phyloP scores from a whole-genome alignment of 2,888 invertebrate species.

The Pristionchus mayeri region DNA sequence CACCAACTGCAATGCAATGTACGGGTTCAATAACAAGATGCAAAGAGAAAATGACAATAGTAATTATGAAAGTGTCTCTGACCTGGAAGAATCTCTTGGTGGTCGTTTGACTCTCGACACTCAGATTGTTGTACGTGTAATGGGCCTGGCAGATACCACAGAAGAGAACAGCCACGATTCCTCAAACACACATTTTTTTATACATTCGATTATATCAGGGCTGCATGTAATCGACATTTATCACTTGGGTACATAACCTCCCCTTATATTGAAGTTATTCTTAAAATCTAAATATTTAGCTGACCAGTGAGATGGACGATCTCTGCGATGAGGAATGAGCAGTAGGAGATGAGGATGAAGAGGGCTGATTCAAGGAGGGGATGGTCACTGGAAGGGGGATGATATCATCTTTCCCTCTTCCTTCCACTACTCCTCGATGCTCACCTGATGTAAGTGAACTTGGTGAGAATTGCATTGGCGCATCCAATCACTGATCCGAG shows the following conservation, averaged over 20 bases:
- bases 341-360: slow-evolving; percentile 97
- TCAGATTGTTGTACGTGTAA: slow-evolving; percentile 96
- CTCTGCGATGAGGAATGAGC: slow-evolving; percentile 96
- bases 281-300: slow-evolving; percentile 47
- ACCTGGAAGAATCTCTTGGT: slow-evolving; percentile 84
- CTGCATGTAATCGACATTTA: too few species aligned
- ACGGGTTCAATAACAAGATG: too few species aligned
- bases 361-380: slow-evolving; percentile 94
- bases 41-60: too few species aligned
- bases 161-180: slow-evolving; percentile 94
- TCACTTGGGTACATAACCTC: too few species aligned
- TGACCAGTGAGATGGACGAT: slow-evolving; percentile 94
- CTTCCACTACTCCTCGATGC: slow-evolving; percentile 1
- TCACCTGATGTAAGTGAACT: slow-evolving; percentile 69
- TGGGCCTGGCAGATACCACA: slow-evolving; percentile 99
- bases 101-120: slow-evolving; percentile 87
- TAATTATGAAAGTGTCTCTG: too few species aligned
- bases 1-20: slow-evolving; percentile 85
- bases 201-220: not conserved
- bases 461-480: slow-evolving; percentile 87
- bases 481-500: slow-evolving; percentile 92
- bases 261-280: too few species aligned
- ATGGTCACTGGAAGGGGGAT: slow-evolving; percentile 88
- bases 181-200: slow-evolving; percentile 73
- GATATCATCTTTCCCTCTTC: not conserved